phyloP scores from a whole-genome alignment of 2,797 vertebrate species.

The Galaxias olidus region DNA sequence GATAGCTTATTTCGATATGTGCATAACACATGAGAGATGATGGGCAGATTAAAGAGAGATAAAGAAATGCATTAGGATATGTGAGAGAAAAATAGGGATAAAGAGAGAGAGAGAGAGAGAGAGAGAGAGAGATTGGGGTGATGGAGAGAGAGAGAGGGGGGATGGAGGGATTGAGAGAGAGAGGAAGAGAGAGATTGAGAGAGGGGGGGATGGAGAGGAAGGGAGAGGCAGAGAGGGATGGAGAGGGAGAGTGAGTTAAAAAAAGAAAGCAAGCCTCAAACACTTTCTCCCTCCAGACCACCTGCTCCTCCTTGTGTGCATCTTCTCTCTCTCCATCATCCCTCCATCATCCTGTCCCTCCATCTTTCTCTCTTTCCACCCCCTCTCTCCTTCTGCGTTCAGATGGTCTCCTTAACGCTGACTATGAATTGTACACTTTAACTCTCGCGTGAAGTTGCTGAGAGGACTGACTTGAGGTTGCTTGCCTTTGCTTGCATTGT shows the following conservation, averaged over 20 bases:
- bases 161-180: not conserved
- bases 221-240: not conserved
- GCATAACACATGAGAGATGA: too few relatives aligned
- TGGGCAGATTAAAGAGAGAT: too few relatives aligned
- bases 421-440: slow-evolving; percentile 20
- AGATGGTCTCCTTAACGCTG: slow-evolving; percentile 28
- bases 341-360: slow-evolving; percentile 1
- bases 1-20: not conserved
- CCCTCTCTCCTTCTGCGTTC: slow-evolving; percentile 17
- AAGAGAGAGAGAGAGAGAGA: not conserved
- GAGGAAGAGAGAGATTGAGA: not conserved
- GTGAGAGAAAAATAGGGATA: not conserved
- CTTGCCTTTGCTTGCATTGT: too few relatives aligned
- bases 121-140: not conserved
- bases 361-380: not conserved
- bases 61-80: too few relatives aligned
- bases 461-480: too few relatives aligned
- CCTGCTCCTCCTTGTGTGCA: slow-evolving; percentile 23
- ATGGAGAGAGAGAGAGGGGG: not conserved
- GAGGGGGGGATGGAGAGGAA: slow-evolving; percentile 4
- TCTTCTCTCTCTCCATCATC: not conserved
- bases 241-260: slow-evolving; percentile 13
- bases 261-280: not conserved
- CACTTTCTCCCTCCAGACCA: not conserved
- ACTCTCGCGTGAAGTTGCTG: too few relatives aligned